Conservation (phyloP, 2,113 vertebrate genomes). For the Leptocoma aspasia region DNA sequence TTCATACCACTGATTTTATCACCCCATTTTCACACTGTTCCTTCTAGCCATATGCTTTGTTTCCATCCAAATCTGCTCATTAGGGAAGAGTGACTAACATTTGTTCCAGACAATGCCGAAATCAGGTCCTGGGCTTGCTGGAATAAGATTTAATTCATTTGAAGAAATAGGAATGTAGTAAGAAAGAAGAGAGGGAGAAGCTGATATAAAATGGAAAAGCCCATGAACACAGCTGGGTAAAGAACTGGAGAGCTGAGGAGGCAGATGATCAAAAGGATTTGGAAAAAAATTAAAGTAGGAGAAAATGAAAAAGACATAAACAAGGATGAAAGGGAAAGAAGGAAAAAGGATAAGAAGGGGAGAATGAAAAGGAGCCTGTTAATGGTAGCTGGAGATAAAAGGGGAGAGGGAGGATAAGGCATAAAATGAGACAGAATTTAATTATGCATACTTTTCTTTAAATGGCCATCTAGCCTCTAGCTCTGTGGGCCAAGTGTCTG, state of each 20-base stretch:
- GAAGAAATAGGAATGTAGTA: not conserved
- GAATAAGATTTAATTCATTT: constrained; percentile 1
- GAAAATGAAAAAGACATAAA: constrained; percentile 57
- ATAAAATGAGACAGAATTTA: constrained; percentile 45
- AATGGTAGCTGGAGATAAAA: constrained; percentile 11
- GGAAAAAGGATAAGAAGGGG: constrained; percentile 40
- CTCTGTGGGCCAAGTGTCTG: not conserved
- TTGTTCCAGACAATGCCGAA: not conserved
- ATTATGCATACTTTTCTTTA: constrained; percentile 44
- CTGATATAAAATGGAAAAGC: constrained; percentile 17
- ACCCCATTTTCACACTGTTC: not conserved
- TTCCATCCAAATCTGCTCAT: constrained; percentile 24
- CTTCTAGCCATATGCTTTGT: constrained; percentile 53
- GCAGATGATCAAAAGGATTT: constrained; percentile 55
- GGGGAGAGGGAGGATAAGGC: not conserved
- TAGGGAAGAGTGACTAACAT: not conserved
- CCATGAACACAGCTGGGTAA: constrained; percentile 13
- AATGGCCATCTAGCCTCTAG: constrained; percentile 30
- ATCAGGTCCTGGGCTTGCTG: not conserved
- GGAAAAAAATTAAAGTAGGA: constrained; percentile 1
- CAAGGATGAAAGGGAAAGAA: constrained; percentile 47
- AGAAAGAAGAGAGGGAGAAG: not conserved
- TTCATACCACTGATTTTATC: constrained; percentile 43
- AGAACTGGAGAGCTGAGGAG: not conserved
- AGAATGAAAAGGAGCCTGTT: constrained; percentile 23